Percentiles rank a stretch among this genome's conserved stretches.
phyloP scores from a whole-genome alignment of 2,113 vertebrate species.

The Platysternon megacephalum region DNA sequence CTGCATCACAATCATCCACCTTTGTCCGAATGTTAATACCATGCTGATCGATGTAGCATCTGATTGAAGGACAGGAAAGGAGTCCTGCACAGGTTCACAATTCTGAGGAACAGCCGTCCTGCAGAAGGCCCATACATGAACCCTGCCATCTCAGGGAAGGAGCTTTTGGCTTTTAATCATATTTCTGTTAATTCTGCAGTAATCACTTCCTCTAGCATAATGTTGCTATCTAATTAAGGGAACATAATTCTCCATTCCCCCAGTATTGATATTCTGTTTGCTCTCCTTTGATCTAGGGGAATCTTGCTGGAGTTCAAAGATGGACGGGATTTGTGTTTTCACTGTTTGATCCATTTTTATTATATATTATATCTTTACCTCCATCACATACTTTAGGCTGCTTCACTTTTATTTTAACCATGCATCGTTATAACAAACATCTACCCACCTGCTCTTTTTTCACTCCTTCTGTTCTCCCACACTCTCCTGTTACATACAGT shows the following conservation, averaged over 20 bases:
- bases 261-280: background rate
- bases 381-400: background rate
- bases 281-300: background rate
- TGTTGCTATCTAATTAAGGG: background rate
- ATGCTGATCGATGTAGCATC: background rate
- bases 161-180: background rate
- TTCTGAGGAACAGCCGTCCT: background rate
- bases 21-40: background rate
- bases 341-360: background rate
- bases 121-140: background rate
- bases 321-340: background rate
- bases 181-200: background rate
- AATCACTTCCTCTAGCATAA: background rate
- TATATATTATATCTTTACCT: background rate
- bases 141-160: background rate
- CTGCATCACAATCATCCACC: background rate
- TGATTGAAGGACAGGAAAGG: background rate
- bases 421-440: rapidly evolving
- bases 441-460: background rate
- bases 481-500: background rate
- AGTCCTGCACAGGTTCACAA: background rate
- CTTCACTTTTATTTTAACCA: background rate
- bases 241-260: background rate
- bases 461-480: background rate
- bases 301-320: background rate